phyloP scores from a whole-genome alignment of 2,797 vertebrate genomes.

The Propithecus deckenii region DNA sequence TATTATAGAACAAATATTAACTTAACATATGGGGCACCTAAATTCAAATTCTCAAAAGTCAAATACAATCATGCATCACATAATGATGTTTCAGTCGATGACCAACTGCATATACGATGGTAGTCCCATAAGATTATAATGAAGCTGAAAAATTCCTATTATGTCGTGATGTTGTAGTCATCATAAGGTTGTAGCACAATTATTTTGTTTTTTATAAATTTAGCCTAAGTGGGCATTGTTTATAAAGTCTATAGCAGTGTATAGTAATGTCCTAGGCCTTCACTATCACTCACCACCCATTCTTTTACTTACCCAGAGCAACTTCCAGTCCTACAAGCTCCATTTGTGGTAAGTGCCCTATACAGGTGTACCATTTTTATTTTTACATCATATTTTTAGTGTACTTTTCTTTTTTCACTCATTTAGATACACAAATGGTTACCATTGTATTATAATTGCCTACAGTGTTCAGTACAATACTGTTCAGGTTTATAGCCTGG shows the following conservation, averaged over 20 bases:
- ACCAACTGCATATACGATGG: background rate
- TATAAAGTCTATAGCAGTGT: background rate
- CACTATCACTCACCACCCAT: background rate
- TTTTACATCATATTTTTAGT: background rate
- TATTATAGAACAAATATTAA: background rate
- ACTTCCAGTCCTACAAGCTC: background rate
- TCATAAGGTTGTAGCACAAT: background rate
- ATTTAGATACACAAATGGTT: background rate
- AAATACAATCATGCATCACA: background rate
- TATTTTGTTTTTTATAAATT: background rate
- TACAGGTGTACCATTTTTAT: background rate
- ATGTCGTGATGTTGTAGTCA: background rate
- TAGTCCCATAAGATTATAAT: background rate
- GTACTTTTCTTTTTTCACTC: background rate
- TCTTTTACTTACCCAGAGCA: background rate
- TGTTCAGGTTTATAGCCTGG: background rate
- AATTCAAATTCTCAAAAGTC: background rate
- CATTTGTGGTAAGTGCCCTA: background rate
- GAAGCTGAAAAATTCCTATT: background rate
- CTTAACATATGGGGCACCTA: background rate
- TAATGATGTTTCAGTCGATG: background rate
- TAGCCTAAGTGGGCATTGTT: background rate
- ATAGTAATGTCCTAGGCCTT: background rate
- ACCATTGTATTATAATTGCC: background rate
- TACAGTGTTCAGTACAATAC: background rate